phyloP scores from a whole-genome alignment of 53 echinoderm and acorn worm species.

The Antedon mediterranea region DNA sequence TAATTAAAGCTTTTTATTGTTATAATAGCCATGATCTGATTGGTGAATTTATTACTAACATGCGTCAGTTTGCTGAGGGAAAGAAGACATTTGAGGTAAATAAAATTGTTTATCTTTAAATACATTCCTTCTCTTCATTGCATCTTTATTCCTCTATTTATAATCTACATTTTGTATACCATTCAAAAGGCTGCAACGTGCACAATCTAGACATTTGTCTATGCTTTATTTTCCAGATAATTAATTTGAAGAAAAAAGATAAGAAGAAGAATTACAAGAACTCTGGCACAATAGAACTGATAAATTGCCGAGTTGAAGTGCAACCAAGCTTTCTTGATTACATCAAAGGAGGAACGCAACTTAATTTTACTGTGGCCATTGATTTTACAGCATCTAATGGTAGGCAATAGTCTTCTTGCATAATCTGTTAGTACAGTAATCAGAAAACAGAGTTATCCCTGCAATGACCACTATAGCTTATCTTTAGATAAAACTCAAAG shows the following conservation, averaged over 20 bases:
- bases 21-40: conserved; percentile 90
- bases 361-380: conserved; percentile 95
- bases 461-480: too few relatives aligned
- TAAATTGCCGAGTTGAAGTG: conserved; percentile 45
- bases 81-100: conserved; percentile 63
- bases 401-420: conserved; percentile 7
- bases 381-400: conserved; percentile 99
- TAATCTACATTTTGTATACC: too few relatives aligned
- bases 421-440: too few relatives aligned
- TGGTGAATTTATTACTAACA: conserved; percentile 78
- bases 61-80: conserved; percentile 62
- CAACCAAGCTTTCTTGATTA: conserved; percentile 75
- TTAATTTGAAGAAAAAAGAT: conserved; percentile 75
- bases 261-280: conserved; percentile 97
- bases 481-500: too few relatives aligned
- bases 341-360: conserved; percentile 89
- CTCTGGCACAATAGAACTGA: conserved; percentile 74
- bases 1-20: conserved; percentile 8
- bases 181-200: too few relatives aligned
- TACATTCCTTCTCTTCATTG: too few relatives aligned
- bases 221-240: conserved; percentile 45
- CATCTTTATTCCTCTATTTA: too few relatives aligned
- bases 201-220: too few relatives aligned
- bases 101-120: too few relatives aligned
- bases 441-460: too few relatives aligned